Base-by-base conservation (phyloP, 2,113 vertebrate genomes). In the Alligator mississippiensis region DNA sequence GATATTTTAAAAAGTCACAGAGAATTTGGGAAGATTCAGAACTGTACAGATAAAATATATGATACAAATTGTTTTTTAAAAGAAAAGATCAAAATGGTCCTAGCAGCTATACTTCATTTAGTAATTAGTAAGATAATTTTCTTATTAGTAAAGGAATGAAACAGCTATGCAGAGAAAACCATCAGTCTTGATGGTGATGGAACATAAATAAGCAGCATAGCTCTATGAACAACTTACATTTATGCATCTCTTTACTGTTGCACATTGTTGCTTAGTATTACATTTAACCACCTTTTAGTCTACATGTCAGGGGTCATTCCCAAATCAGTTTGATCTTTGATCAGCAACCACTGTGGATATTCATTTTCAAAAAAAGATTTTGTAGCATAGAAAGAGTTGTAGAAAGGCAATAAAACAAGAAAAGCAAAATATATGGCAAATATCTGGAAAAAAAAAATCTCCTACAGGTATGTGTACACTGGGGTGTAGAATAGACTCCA, bases 331-430 rank as follows among this genome's bases (percentile, higher is more conserved):
- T 21, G 13, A 63, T 2, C 15, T 30, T 8, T 0, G 0, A 34
- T 74, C 25, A 47, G 64, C 7, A 25, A 62, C 27, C 72, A 13
- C 14, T 27, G 21, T 74, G 74, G 54, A 27, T n/a, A 19, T 6
- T 0, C 1, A 3, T 0, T 87, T 80, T 86, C n/a, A 74, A 4
- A 60, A 4, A 60, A 70, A 4, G 12, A 6, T 27, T 77, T 86
- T 63, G 6, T 55, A 18, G 21, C 19, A 30, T 4, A 57, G 7
- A 22, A 13, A 13, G 59, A 9, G 2, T 3, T 85, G 3, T 54
- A 75, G 91, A 76, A 66, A 91, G 66, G 80, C 58, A 11, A 60
- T 11, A 57, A 1, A 47, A 21, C 8, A 55, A 14, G 18, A 85
- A 5, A 87, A 64, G 4, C 4, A 38, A 94, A 89, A 89, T 82